Conservation (phyloP, 2,888 invertebrate genomes). For the Sinohyriopsis cumingii region DNA sequence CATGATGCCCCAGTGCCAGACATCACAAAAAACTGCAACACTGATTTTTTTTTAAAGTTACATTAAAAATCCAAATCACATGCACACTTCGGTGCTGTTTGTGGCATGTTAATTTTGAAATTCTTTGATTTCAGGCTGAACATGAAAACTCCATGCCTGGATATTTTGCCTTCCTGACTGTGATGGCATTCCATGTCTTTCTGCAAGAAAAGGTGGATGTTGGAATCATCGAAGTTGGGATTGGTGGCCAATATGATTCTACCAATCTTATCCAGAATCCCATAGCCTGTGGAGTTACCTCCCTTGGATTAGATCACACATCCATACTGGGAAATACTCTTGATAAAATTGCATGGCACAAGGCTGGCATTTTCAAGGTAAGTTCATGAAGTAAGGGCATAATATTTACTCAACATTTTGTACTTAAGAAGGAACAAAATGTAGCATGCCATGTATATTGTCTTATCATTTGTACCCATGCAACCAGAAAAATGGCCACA, state of each 20-base stretch:
- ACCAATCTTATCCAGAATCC: conserved; percentile 93
- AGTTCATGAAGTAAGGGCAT: neutral
- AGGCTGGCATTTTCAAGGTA: conserved; percentile 94
- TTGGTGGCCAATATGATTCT: conserved; percentile 94
- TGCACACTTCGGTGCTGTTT: no score
- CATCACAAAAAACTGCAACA: no score
- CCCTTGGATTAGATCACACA: conserved; percentile 93
- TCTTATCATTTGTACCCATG: no score
- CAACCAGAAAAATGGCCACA: no score
- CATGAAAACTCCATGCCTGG: conserved; percentile 82
- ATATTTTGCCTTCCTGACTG: conserved; percentile 95
- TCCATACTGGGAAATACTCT: conserved; percentile 86
- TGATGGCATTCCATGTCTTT: conserved; percentile 92
- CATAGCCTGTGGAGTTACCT: conserved; percentile 90
- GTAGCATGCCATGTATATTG: no score
- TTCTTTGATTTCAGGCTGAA: conserved; percentile 39
- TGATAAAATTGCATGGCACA: conserved; percentile 92
- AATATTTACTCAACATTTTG: no score
- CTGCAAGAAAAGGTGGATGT: conserved; percentile 85
- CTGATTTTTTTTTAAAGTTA: no score
- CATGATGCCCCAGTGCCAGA: no score
- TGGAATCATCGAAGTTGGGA: conserved; percentile 95
- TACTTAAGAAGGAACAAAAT: no score
- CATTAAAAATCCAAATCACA: no score
- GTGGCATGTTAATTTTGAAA: no score